phyloP scores from a whole-genome alignment of 2,113 vertebrate species.

The Psittacula cyanocephala region DNA sequence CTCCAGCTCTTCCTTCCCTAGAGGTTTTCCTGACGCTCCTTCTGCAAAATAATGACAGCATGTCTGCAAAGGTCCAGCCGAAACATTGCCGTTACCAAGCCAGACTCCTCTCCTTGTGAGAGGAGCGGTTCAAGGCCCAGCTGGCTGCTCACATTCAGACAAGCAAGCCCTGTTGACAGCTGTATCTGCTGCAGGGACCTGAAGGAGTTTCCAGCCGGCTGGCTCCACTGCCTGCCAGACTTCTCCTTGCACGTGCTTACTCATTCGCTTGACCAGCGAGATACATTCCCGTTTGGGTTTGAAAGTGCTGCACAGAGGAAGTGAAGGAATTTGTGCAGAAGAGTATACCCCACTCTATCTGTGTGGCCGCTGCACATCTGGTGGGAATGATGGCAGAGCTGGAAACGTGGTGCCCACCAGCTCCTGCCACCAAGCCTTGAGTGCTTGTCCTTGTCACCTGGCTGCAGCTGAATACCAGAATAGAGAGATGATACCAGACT shows the following conservation, averaged over 20 bases:
- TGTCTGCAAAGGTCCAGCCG: neutral
- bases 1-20: neutral
- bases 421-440: neutral
- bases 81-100: rapidly evolving
- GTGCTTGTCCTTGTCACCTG: neutral
- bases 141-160: neutral
- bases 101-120: neutral
- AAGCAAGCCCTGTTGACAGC: neutral
- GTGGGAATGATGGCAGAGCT: neutral
- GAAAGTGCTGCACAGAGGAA: neutral
- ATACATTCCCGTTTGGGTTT: neutral
- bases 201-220: neutral
- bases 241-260: neutral
- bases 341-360: rapidly evolving
- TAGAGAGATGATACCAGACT: neutral
- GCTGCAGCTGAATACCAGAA: neutral
- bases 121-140: neutral
- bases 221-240: neutral
- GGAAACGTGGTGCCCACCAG: neutral
- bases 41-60: neutral
- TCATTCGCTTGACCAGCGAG: neutral
- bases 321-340: neutral
- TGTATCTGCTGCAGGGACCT: neutral
- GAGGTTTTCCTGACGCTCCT: neutral
- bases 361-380: rapidly evolving